phyloP scores from a whole-genome alignment of 2,797 vertebrate genomes.

The Columba guinea region DNA sequence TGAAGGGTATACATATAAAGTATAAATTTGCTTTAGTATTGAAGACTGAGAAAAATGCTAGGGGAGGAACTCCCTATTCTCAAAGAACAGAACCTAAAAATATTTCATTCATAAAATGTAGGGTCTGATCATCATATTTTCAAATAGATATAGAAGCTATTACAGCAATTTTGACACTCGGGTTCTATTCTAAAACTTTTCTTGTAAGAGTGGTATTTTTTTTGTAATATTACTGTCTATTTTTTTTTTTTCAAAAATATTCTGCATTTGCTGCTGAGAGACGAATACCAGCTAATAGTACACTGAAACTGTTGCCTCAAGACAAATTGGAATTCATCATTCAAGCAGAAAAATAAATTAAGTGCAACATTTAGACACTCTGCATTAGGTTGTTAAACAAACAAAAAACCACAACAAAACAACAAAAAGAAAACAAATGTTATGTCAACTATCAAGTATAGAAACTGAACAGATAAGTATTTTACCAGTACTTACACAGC shows the following conservation, averaged over 20 bases:
- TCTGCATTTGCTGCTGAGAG: slow-evolving; percentile 32
- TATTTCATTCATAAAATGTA: not conserved
- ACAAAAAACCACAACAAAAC: not conserved
- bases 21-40: not conserved
- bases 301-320: slow-evolving; percentile 51
- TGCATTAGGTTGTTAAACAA: not conserved
- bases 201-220: not conserved
- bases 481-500: not conserved
- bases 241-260: slow-evolving; percentile 22
- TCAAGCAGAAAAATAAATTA: slow-evolving; percentile 75
- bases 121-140: not conserved
- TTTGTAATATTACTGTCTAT: not conserved
- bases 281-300: slow-evolving; percentile 16
- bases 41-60: not conserved
- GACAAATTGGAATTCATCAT: slow-evolving; percentile 59
- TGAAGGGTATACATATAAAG: not conserved
- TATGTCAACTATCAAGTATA: not conserved
- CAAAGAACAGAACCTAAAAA: not conserved
- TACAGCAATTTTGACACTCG: not conserved
- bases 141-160: not conserved
- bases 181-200: slow-evolving; percentile 24
- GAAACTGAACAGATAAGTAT: not conserved
- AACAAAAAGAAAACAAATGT: slow-evolving; percentile 24
- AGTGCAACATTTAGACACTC: slow-evolving; percentile 68
- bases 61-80: not conserved